Conservation (phyloP, 2,797 vertebrate species). For the Phoxinus dragarum region DNA sequence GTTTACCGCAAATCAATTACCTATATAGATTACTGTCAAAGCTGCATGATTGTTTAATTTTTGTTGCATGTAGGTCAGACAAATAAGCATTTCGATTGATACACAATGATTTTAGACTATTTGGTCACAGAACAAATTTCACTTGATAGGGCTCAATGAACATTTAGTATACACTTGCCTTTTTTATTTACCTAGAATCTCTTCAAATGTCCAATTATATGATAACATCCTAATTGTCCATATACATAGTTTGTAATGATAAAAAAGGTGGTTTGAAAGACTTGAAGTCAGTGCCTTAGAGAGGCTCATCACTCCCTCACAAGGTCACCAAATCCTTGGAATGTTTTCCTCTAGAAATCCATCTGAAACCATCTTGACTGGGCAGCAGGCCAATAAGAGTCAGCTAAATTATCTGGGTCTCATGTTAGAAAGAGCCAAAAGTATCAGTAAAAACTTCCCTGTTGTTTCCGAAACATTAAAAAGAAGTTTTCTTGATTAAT, state of each 20-base stretch:
- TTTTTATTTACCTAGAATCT: neutral
- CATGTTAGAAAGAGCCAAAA: conserved; percentile 41
- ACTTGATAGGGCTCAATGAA: neutral
- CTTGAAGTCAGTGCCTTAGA: neutral
- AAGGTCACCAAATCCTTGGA: conserved; percentile 53
- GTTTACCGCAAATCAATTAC: neutral
- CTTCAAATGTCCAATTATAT: neutral
- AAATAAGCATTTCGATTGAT: neutral
- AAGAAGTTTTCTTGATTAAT: no score
- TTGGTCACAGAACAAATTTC: neutral
- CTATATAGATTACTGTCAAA: no score
- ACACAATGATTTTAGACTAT: neutral
- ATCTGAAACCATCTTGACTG: conserved; percentile 45
- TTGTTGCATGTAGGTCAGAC: neutral
- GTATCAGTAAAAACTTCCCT: neutral
- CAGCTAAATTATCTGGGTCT: conserved; percentile 45
- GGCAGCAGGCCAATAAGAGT: conserved; percentile 44
- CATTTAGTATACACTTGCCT: neutral
- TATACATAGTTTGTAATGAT: neutral
- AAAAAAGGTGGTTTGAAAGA: conserved; percentile 1
- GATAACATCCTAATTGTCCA: neutral
- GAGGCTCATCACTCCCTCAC: conserved; percentile 28
- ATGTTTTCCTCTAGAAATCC: conserved; percentile 50
- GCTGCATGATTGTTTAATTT: no score
- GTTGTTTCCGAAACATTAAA: neutral